Evolutionary conservation across 2,888 invertebrate species (phyloP).

Genomic region (Oligia fasciuncula): DNA sequence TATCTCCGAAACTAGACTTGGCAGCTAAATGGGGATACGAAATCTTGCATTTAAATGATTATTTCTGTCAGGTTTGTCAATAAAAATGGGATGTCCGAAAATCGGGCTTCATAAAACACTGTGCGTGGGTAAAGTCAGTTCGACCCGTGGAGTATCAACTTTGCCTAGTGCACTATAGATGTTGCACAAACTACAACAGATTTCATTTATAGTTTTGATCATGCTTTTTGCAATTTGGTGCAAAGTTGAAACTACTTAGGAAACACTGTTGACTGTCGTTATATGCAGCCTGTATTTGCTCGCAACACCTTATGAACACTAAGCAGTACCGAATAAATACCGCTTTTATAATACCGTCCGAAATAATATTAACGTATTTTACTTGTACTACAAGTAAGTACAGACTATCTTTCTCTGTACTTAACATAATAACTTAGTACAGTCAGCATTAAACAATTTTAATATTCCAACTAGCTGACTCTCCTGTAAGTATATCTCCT

Average conservation of each 20-base stretch:
- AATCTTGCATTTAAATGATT: too few species aligned
- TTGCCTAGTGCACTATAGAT: not conserved
- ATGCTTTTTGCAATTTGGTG: not conserved
- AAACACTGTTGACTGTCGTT: not conserved
- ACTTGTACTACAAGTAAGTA: constrained; percentile 38
- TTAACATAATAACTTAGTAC: constrained; percentile 35
- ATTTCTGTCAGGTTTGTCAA: too few species aligned
- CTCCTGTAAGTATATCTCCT: constrained; percentile 32
- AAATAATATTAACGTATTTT: constrained; percentile 54
- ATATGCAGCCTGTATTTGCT: constrained; percentile 3
- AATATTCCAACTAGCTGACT: constrained; percentile 48
- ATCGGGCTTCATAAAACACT: too few species aligned
- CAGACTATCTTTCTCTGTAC: constrained; percentile 37
- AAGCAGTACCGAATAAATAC: constrained; percentile 32
- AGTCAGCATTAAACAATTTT: constrained; percentile 55
- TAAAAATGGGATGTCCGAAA: too few species aligned
- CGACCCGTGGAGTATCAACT: not conserved
- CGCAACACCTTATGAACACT: constrained; percentile 15
- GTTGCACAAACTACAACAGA: not conserved
- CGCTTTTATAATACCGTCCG: constrained; percentile 63
- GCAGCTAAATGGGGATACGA: too few species aligned
- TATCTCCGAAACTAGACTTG: too few species aligned
- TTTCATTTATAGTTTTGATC: not conserved
- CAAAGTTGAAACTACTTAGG: not conserved
- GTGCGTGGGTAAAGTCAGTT: constrained; percentile 1